Conservation (phyloP, 1,140 invertebrate species). For the Pogonomyrmex californicus region DNA sequence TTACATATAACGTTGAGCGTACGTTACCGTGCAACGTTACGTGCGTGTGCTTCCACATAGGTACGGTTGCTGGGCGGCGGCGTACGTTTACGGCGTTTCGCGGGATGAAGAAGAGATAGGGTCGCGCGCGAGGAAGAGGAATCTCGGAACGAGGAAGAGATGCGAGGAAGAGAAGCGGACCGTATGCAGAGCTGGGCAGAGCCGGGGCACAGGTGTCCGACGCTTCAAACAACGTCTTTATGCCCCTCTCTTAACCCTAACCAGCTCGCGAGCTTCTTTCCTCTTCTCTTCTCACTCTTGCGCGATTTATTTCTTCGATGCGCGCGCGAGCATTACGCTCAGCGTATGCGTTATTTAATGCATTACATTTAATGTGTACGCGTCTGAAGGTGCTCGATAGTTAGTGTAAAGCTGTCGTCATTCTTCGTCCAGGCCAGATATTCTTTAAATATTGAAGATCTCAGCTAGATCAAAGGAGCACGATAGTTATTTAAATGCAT, state of each 20-base stretch:
- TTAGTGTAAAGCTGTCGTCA: background rate
- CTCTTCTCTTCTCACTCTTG: slow-evolving; percentile 20
- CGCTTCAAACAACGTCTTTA: slow-evolving; percentile 83
- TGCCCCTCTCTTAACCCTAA: slow-evolving; percentile 74
- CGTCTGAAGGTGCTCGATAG: background rate
- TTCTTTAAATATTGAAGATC: background rate
- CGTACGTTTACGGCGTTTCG: slow-evolving; percentile 67
- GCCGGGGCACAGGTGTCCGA: slow-evolving; percentile 80
- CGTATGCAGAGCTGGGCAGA: slow-evolving; percentile 75
- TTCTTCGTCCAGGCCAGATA: background rate
- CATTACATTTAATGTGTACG: slow-evolving; percentile 30
- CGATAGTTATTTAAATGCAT: background rate
- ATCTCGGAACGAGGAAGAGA: slow-evolving; percentile 43
- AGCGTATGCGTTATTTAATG: slow-evolving; percentile 52
- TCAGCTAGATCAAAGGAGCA: background rate
- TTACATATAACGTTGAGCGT: slow-evolving; percentile 76
- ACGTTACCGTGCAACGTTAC: slow-evolving; percentile 69
- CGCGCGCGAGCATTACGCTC: background rate
- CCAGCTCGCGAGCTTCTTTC: slow-evolving; percentile 55
- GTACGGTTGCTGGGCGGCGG: slow-evolving; percentile 41
- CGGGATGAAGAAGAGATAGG: slow-evolving; percentile 41
- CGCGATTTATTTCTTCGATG: slow-evolving; percentile 76
- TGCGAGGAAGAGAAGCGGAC: slow-evolving; percentile 49
- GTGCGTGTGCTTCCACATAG: slow-evolving; percentile 49
- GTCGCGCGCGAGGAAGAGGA: slow-evolving; percentile 2